phyloP scores from a whole-genome alignment of 2,888 invertebrate genomes.

The Acanthosoma haemorrhoidale region DNA sequence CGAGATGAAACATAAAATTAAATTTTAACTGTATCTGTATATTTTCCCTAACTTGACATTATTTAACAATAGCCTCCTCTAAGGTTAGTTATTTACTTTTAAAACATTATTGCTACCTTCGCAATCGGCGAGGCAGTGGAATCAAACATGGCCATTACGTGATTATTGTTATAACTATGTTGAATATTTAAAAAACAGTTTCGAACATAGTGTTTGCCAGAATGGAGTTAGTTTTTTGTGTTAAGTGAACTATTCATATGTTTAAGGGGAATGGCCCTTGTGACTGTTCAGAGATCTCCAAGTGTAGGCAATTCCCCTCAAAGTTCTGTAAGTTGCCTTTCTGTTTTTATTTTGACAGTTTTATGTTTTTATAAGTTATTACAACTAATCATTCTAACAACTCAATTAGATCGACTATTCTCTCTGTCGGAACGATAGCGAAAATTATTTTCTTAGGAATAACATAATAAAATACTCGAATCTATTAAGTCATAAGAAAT shows the following conservation, averaged over 20 bases:
- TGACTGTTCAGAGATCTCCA: constrained; percentile 67
- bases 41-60: no score
- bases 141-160: constrained; percentile 35
- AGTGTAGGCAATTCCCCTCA: constrained; percentile 62
- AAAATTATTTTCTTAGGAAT: background rate
- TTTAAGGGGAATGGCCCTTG: constrained; percentile 56
- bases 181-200: constrained; percentile 3
- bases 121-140: constrained; percentile 28
- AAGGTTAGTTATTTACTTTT: constrained; percentile 1
- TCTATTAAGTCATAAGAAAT: no score
- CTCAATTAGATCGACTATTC: background rate
- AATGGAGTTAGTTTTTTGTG: constrained; percentile 27
- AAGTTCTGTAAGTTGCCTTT: constrained; percentile 51
- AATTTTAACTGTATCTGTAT: no score
- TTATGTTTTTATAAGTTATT: background rate
- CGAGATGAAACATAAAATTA: no score
- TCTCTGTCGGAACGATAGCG: background rate
- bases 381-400: background rate
- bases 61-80: no score
- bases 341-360: constrained; percentile 17
- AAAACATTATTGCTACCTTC: constrained; percentile 4
- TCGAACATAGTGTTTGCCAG: background rate
- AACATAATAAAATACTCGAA: no score
- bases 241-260: constrained; percentile 17
- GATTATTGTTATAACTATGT: constrained; percentile 21